Base-by-base conservation (phyloP, 2,797 vertebrate genomes). In the Tympanoctomys barrerae region DNA sequence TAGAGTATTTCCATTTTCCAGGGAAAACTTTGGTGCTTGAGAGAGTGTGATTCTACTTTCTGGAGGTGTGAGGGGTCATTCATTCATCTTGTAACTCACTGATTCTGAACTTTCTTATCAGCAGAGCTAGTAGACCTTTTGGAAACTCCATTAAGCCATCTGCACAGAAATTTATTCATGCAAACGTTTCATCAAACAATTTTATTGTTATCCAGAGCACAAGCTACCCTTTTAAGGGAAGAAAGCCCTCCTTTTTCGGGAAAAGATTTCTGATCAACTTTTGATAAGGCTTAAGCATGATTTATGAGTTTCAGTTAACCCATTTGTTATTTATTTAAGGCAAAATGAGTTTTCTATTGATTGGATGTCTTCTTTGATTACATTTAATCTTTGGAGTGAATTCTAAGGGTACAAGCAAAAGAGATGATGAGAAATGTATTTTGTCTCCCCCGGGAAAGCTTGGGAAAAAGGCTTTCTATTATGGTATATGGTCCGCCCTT, bases 321-420 rank as follows among this genome's bases (percentile, higher is more conserved):
- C 28, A 90, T 89, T 96, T 90, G 28, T 92, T 83, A 80, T 68
- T 84, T 85, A 73, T 95, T 64, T 66, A 91, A 91, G 80, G 39
- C 10, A 93, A 95, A 97, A 97, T 87, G 85, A 94, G 22, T 94
- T 97, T 97, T 94, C 64, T 94, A 96, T 96, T 94, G 94, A 97
- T 95, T 77, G 24, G 7, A 39, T 95, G 54, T 95, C 82, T 96
- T 70, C 33, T 78, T 24, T 93, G 62, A 94, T 96, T 97, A 94
- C 19, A 57, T 79, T 93, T 94, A 86, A 87, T 94, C 85, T 88
- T 94, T 83, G 54, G 87, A 88, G 19, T 81, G 49, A 46, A 14
- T 87, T 86, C 52, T 91, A 88, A 94, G 36, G 33, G 61, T 78
- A n/a, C 68, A 46, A 70, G 62, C 89, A 95, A 90, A 49, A 89